Percentiles rank a stretch among this genome's conserved stretches.
Evolutionary conservation across 2,888 invertebrate species (phyloP).

Genomic region (Cephus nigrinus): DNA sequence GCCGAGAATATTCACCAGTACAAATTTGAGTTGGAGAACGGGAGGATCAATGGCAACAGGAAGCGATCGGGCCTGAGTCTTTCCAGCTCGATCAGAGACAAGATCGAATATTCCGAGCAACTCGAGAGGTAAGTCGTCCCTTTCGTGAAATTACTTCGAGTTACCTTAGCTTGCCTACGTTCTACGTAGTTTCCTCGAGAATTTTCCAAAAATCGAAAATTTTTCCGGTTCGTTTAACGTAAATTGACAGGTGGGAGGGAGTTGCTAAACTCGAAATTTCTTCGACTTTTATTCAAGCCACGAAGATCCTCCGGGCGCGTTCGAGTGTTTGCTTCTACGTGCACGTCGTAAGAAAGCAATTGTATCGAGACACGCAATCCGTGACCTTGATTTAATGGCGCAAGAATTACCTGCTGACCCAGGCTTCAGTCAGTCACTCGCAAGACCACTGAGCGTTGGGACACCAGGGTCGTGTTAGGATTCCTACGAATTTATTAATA

Average conservation of each 20-base stretch:
- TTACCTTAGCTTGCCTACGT: not conserved
- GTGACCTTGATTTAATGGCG: not conserved
- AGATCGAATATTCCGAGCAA: constrained; percentile 62
- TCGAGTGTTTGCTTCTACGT: not conserved
- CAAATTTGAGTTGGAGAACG: constrained; percentile 59
- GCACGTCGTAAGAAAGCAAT: not conserved
- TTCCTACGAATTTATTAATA: not conserved
- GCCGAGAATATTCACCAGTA: constrained; percentile 58
- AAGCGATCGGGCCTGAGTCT: constrained; percentile 62
- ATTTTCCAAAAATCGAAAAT: not conserved
- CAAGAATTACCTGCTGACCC: not conserved
- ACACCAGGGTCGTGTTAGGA: not conserved
- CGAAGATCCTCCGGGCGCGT: not conserved
- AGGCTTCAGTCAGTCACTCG: not conserved
- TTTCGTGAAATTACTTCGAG: not conserved
- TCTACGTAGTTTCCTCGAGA: not conserved
- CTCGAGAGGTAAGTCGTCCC: constrained; percentile 48
- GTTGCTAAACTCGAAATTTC: not conserved
- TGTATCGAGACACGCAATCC: too few relatives aligned
- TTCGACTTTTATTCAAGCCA: not conserved
- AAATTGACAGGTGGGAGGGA: not conserved
- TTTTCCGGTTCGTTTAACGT: not conserved
- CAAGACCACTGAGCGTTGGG: not conserved
- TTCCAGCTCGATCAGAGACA: constrained; percentile 62
- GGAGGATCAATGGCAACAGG: constrained; percentile 38